These are phyloP conservation scores for Bothrops jararaca DNA, from an alignment of 2,113 vertebrate genomes.

Conservation along the genomic window DNA sequence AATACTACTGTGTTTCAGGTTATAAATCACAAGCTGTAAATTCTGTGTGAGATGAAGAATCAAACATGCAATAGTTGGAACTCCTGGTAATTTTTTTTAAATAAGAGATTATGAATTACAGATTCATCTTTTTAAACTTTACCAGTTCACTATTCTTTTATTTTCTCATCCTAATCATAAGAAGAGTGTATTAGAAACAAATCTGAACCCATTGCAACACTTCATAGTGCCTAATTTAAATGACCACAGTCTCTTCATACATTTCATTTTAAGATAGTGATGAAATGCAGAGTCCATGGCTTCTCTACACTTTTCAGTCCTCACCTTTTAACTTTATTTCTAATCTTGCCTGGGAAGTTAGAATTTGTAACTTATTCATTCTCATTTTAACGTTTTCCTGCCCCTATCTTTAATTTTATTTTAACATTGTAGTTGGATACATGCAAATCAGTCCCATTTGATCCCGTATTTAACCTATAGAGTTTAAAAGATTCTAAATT, in stretches of 20 bases:
- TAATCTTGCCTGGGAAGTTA: background rate
- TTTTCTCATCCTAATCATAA: background rate
- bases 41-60: background rate
- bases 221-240: background rate
- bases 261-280: background rate
- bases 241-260: background rate
- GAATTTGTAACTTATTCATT: background rate
- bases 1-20: background rate
- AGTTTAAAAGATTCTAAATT: background rate
- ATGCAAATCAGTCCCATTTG: background rate
- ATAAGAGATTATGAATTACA: background rate
- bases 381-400: background rate
- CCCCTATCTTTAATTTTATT: background rate
- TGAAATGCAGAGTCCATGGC: background rate
- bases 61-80: background rate
- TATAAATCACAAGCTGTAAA: background rate
- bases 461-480: no score
- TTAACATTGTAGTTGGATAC: background rate
- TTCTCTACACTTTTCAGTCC: background rate
- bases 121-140: background rate
- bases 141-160: background rate
- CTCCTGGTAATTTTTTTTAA: background rate
- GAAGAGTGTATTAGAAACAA: background rate
- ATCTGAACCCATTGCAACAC: background rate
- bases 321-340: background rate